A percentile compares a stretch with the other conserved stretches of the same genome.
phyloP scores from a whole-genome alignment of 2,888 invertebrate species.

The Latheticus oryzae region DNA sequence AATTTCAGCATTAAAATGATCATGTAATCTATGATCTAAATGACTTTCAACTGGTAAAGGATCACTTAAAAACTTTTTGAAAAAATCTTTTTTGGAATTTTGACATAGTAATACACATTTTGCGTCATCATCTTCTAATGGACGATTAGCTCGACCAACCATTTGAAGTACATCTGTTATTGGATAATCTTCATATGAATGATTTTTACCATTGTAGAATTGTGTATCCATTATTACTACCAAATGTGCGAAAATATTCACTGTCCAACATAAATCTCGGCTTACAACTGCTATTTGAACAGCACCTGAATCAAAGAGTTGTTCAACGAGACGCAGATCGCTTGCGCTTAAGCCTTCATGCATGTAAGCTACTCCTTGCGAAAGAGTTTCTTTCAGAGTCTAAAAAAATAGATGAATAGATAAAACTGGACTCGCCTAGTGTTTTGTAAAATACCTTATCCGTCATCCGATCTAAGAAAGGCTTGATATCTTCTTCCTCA shows the following conservation, averaged over 20 bases:
- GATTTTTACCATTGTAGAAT: slow-evolving; percentile 83
- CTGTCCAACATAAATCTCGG: slow-evolving; percentile 91
- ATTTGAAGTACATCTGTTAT: slow-evolving; percentile 97
- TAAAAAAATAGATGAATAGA: slow-evolving; percentile 54
- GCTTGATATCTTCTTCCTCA: slow-evolving; percentile 85
- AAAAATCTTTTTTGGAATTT: slow-evolving; percentile 97
- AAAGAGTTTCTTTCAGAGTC: slow-evolving; percentile 90
- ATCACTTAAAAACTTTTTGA: slow-evolving; percentile 97
- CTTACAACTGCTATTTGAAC: slow-evolving; percentile 94
- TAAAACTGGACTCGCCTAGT: slow-evolving; percentile 29
- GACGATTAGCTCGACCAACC: slow-evolving; percentile 96
- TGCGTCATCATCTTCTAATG: slow-evolving; percentile 90
- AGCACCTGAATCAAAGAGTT: slow-evolving; percentile 92
- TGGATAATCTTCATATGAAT: slow-evolving; percentile 97
- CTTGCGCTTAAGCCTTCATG: slow-evolving; percentile 91
- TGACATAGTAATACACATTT: slow-evolving; percentile 98
- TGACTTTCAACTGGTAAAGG: slow-evolving; percentile 98
- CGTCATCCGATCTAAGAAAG: slow-evolving; percentile 86
- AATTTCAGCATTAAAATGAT: slow-evolving; percentile 99
- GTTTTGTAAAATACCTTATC: too few species aligned
- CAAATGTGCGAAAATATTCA: slow-evolving; percentile 91
- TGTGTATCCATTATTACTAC: slow-evolving; percentile 98
- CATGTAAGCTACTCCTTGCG: slow-evolving; percentile 96
- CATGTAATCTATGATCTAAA: slow-evolving; percentile 96
- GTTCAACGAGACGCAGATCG: slow-evolving; percentile 92